Evolutionary conservation across 2,888 invertebrate genomes (phyloP), one percentile per base, ranked within the genome.

Genomic region (Unio delphinus): DNA sequence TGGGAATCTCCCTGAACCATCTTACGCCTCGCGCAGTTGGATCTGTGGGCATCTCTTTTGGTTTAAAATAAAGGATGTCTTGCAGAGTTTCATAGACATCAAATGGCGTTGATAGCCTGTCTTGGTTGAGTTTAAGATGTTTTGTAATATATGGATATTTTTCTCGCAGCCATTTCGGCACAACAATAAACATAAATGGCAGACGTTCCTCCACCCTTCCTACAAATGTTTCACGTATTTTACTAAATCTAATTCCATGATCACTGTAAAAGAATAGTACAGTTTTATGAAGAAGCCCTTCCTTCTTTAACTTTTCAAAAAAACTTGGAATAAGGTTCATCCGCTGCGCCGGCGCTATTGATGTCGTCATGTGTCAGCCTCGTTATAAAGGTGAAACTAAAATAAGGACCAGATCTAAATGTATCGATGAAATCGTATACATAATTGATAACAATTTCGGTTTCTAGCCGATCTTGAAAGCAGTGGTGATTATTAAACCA

Each of bases 201-300:
- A 96, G 91, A 60, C 96, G 93, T 88, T 96, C 97, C 89, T 97
- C 97, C 86, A 96, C 91, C 87, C 89, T 87, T 0, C 91, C 91
- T 64, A 96, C 95, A 88, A 94, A 95, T 0, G 96, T 96, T 80
- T 92, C 91, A 17, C 96, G 92, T 79, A 96, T 95, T 11, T 92
- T 92, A 3, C 96, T 96, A 94, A 95, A 96, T 73, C 97, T 91
- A 71, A 96, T 93, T 0, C 97, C 97, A 86, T 97, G 97, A 87
- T 97, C 97, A 88, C 96, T 96, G 91, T 96, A 87, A 67, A 84
- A 87, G 28, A 87, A 63, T 11, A 87, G 55, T 18, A 85, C 75
- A 7, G 85, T 82, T 65, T 87, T 84, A 11, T 79, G 72, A 4
- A 87, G 68, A 4, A 76, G 69, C 4, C 80, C 80, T 18, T 65